Percentiles rank a stretch among this genome's conserved stretches.
Evolutionary conservation across 1,140 invertebrate species (phyloP).

Genomic region (Matsumurasca onukii): DNA sequence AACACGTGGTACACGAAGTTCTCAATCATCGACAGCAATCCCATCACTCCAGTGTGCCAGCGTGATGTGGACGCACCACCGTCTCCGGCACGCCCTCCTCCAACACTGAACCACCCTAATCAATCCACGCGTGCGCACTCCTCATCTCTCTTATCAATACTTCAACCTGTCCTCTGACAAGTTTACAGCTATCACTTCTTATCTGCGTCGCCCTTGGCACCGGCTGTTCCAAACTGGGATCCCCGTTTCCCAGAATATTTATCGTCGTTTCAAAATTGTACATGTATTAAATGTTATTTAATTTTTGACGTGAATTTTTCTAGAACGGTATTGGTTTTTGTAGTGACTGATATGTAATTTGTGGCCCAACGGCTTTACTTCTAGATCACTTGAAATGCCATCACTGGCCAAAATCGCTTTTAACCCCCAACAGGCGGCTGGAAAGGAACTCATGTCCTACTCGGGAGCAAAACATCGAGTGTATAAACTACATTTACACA

Average conservation of each 20-base stretch:
- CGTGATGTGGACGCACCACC: not conserved
- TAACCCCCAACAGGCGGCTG: too few species aligned
- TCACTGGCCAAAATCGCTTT: too few species aligned
- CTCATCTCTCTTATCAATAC: slow-evolving; percentile 16
- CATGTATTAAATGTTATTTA: too few species aligned
- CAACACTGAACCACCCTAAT: not conserved
- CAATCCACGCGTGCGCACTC: slow-evolving; percentile 1
- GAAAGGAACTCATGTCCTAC: too few species aligned
- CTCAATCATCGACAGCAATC: slow-evolving; percentile 17
- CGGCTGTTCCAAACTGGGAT: not conserved
- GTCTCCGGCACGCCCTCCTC: not conserved
- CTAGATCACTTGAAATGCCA: too few species aligned
- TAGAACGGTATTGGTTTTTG: too few species aligned
- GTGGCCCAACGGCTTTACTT: too few species aligned
- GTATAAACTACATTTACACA: too few species aligned
- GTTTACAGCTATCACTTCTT: slow-evolving; percentile 7
- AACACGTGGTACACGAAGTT: slow-evolving; percentile 24
- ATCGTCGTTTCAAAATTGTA: too few species aligned
- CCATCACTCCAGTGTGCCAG: slow-evolving; percentile 2
- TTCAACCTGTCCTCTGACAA: not conserved
- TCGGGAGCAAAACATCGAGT: too few species aligned
- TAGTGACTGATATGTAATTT: too few species aligned
- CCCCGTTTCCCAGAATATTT: not conserved
- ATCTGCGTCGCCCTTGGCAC: not conserved
- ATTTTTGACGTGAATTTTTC: too few species aligned